Base-by-base conservation (phyloP, 2,113 vertebrate genomes). In the Scomber japonicus region DNA sequence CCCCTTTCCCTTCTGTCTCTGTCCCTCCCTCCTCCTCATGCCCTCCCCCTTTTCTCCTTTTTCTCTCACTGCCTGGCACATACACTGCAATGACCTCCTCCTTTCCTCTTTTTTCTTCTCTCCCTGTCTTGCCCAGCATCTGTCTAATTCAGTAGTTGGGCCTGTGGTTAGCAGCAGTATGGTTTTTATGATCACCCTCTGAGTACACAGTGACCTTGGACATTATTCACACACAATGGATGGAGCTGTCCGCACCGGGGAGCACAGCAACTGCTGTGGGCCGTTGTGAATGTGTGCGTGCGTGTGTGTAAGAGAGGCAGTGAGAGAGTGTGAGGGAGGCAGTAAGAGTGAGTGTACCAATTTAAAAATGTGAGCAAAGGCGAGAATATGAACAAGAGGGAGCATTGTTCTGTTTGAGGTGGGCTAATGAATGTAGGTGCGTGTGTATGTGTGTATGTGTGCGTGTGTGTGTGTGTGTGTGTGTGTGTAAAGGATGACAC, bases 121-220 rank as follows among this genome's bases (percentile, higher is more conserved):
- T 73, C 76, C 54, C 79, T 75, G 69, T 70, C 81, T 88, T 19
- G 46, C 79, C 81, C 81, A 88, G 84, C 83, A 89, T 89, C 84
- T 73, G 89, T 91, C 89, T 88, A 86, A 87, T 90, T 90, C 84
- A 84, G 91, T 76, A 84, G 77, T 78, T 71, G 89, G 78, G 85
- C 90, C 76, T 69, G 88, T 91, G 90, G 90, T 93, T 88, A 86
- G 91, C 79, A 87, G 89, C 88, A 81, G 85, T 89, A 78, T 84
- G 90, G 78, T 91, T 94, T 92, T 94, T 91, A 92, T 94, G 90
- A 94, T 93, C 92, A 90, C 90, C 92, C 88, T 91, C 91, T 91
- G 88, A 92, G 87, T 89, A 88, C 89, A 92, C 85, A 73, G 78
- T 89, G 92, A 94, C 92, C 93, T 94, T 94, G 92, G 88, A 91